Evolutionary conservation across 2,888 invertebrate genomes (phyloP), one percentile per base, ranked within the genome.

Genomic region (Ditula angustiorana): DNA sequence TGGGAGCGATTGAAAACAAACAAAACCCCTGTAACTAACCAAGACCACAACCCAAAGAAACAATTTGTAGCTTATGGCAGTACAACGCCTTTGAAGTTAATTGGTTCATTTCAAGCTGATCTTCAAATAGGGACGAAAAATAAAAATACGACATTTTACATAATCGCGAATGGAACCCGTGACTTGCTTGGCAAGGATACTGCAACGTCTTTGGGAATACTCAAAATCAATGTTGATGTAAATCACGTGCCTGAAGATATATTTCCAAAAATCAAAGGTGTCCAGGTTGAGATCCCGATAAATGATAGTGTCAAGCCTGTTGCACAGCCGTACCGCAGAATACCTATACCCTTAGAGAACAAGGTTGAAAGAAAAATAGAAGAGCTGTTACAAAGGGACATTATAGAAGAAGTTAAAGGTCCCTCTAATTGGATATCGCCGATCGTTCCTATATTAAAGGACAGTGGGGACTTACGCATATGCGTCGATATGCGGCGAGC

Each of bases 191-290:
- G 74, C 2, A 57, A 58, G 28, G 56, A 23, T 0, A 71, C 66
- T 1, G 70, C 71, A 2, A 59, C 28, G 0, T 0, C 2, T 5
- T 24, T 74, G 5, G 70, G 69, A 11, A 69, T 71, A 2, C 35
- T 74, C 0, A 67, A 59, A 26, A 7, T 72, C 2, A 61, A 61
- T 7, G 0, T 69, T 7, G 61, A 41, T 0, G 28, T 70, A 7
- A 65, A 71, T 46, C 7, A 37, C 2, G 26, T 69, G 4, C 21
- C 41, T 16, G 16, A 4, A 0, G 11, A 30, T 19, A 13, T 30
- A 72, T 84, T 66, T 77, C 81, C 65, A 13, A 67, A 65, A 58
- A 62, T 67, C 11, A 67, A 66, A 52, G 28, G 62, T 57, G 28
- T 63, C 1, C n/a, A 63, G 1, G 53, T 70, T 3, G 57, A 67